These are phyloP conservation scores for Pipistrellus pipistrellus DNA, from an alignment of 2,797 vertebrate species.

Conservation along the genomic window DNA sequence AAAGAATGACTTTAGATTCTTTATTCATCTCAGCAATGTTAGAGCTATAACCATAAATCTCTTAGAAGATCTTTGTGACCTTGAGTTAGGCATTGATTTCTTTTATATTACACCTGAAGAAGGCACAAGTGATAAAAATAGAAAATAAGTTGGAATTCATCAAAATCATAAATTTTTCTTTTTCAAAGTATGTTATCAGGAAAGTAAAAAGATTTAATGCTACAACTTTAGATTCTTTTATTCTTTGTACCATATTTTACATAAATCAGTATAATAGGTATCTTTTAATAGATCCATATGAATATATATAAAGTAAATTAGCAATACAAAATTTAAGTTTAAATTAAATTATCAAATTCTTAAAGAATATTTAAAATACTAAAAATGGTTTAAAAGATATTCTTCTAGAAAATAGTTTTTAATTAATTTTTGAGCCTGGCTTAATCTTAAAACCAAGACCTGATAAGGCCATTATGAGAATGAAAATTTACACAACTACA, in stretches of 20 bases:
- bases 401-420: background rate
- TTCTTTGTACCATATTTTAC: constrained; percentile 10
- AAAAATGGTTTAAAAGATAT: background rate
- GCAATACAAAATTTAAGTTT: constrained; percentile 7
- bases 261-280: background rate
- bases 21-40: background rate
- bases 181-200: background rate
- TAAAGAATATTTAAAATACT: background rate
- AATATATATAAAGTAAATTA: background rate
- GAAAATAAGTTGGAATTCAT: background rate
- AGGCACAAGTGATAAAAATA: background rate
- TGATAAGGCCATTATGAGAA: background rate
- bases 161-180: constrained; percentile 9
- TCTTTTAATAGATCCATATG: background rate
- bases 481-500: background rate
- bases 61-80: background rate
- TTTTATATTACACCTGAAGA: background rate
- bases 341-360: background rate
- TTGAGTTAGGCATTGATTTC: background rate
- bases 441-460: background rate
- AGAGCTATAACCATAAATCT: background rate
- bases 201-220: background rate
- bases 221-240: background rate
- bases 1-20: constrained; percentile 39
- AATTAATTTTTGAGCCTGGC: background rate